Evolutionary conservation across 1,140 invertebrate genomes (phyloP).

Genomic region (Drosophila pseudoobscura): DNA sequence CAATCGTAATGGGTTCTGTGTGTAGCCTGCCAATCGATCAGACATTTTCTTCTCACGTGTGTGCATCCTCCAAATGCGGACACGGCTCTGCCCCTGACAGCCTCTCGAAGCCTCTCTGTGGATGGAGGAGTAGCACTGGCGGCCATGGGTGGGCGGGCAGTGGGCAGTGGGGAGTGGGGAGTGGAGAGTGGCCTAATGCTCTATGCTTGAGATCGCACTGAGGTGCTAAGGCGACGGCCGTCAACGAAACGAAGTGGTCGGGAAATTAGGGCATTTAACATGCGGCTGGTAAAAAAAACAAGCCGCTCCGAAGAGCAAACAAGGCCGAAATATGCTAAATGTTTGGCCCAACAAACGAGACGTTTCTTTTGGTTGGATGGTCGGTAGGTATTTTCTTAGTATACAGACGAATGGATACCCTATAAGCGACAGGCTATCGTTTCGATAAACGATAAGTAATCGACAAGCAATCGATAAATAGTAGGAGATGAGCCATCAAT

Average conservation of each 20-base stretch:
- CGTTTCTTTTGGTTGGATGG: not conserved
- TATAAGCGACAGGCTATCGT: not conserved
- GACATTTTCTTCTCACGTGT: too few species aligned
- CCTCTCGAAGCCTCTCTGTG: slow-evolving; percentile 32
- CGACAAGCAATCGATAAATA: too few species aligned
- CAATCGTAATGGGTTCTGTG: not conserved
- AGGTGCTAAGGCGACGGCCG: slow-evolving; percentile 54
- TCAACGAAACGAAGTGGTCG: slow-evolving; percentile 28
- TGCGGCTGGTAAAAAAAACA: slow-evolving; percentile 49
- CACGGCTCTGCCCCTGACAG: slow-evolving; percentile 31
- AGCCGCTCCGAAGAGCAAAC: slow-evolving; percentile 16
- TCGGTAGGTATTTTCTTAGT: too few species aligned
- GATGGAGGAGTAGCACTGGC: slow-evolving; percentile 6
- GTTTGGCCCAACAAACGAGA: slow-evolving; percentile 44
- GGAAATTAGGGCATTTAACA: slow-evolving; percentile 77
- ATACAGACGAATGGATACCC: not conserved
- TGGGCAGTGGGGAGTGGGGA: not conserved
- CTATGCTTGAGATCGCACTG: slow-evolving; percentile 37
- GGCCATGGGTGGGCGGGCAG: not conserved
- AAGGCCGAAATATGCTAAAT: slow-evolving; percentile 54
- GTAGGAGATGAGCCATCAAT: too few species aligned
- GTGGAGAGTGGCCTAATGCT: not conserved
- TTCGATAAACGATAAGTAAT: not conserved
- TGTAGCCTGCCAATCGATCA: too few species aligned
- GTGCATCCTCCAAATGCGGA: not conserved